A percentile compares a stretch with the other conserved stretches of the same genome.
Evolutionary conservation across 2,888 invertebrate genomes (phyloP).

Genomic region (Disparrhopalites patrizii): DNA sequence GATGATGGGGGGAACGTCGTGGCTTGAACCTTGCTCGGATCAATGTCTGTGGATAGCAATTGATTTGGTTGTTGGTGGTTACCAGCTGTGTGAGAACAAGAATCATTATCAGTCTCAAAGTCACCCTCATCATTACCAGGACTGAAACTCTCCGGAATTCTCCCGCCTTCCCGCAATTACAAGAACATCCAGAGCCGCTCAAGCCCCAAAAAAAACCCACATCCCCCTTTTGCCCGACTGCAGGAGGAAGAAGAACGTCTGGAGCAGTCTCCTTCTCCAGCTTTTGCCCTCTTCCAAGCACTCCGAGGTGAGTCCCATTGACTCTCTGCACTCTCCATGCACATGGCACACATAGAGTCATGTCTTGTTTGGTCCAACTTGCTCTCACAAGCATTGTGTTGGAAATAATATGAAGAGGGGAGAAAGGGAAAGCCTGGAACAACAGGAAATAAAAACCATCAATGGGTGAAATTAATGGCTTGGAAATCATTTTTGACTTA

Average conservation of each 20-base stretch:
- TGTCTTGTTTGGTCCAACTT: neutral
- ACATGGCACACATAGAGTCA: neutral
- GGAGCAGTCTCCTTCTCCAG: neutral
- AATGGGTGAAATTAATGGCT: slow-evolving; percentile 43
- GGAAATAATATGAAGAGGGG: slow-evolving; percentile 17
- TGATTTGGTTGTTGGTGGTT: slow-evolving; percentile 24
- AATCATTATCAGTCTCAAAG: slow-evolving; percentile 37
- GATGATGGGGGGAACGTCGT: slow-evolving; percentile 32
- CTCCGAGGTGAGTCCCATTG: slow-evolving; percentile 17
- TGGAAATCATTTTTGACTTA: slow-evolving; percentile 48
- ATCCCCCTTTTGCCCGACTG: no score
- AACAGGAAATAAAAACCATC: slow-evolving; percentile 43
- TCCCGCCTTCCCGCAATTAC: neutral
- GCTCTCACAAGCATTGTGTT: neutral
- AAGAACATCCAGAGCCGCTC: neutral
- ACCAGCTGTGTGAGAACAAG: slow-evolving; percentile 37
- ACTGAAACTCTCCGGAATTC: slow-evolving; percentile 20
- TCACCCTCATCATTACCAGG: slow-evolving; percentile 30
- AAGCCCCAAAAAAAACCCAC: neutral
- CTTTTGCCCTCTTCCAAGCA: neutral
- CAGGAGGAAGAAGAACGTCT: neutral
- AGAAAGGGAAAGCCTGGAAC: no score
- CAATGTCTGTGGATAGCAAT: slow-evolving; percentile 36
- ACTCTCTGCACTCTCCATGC: neutral
- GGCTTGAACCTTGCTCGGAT: slow-evolving; percentile 28